Evolutionary conservation across 2,888 invertebrate species (phyloP).

Genomic region (Elmis aenea): DNA sequence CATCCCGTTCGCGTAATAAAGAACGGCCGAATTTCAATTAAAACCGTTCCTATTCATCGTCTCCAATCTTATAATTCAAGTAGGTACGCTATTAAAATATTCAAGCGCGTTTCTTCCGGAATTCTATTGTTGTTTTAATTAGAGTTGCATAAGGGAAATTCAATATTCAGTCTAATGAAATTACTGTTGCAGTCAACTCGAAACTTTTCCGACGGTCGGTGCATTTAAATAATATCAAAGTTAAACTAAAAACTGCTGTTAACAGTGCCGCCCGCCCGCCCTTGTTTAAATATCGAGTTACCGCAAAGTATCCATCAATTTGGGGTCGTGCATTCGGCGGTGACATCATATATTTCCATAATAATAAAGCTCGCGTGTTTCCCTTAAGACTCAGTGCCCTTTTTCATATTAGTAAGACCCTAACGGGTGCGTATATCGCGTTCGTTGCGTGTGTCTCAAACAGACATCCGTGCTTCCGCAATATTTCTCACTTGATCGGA

Average conservation of each 20-base stretch:
- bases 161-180: slow-evolving; percentile 36
- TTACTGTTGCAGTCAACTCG: slow-evolving; percentile 28
- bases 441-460: slow-evolving; percentile 41
- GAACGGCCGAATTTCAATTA: slow-evolving; percentile 23
- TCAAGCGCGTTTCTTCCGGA: slow-evolving; percentile 34
- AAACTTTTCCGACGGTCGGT: slow-evolving; percentile 10
- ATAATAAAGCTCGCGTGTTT: slow-evolving; percentile 25
- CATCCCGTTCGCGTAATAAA: no score
- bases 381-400: slow-evolving; percentile 20
- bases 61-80: slow-evolving; percentile 27
- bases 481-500: slow-evolving; percentile 42
- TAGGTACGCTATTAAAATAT: slow-evolving; percentile 38
- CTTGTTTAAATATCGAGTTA: slow-evolving; percentile 23
- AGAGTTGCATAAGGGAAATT: slow-evolving; percentile 34
- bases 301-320: slow-evolving; percentile 21
- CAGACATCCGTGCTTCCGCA: slow-evolving; percentile 41
- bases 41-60: slow-evolving; percentile 23
- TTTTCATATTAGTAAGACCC: slow-evolving; percentile 19
- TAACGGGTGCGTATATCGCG: slow-evolving; percentile 17
- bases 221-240: no score
- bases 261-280: slow-evolving; percentile 18
- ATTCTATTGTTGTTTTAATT: slow-evolving; percentile 42
- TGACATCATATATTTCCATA: slow-evolving; percentile 29
- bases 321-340: slow-evolving; percentile 20
- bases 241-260: slow-evolving; percentile 19